Conservation (phyloP, 2,113 vertebrate species). For the Xiphophorus hellerii region DNA sequence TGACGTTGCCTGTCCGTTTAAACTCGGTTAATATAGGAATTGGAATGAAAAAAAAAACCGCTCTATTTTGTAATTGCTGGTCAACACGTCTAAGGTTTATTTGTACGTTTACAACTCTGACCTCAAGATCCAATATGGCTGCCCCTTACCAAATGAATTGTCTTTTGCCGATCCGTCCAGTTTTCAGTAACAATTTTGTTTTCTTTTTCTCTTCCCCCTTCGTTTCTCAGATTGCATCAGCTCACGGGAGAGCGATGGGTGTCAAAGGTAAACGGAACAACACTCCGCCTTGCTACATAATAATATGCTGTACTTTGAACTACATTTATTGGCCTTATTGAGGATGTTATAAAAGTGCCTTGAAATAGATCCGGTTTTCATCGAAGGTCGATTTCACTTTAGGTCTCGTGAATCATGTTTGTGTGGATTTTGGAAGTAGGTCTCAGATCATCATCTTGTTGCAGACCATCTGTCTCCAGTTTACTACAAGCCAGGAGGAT, state of each 20-base stretch:
- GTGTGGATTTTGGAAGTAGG: too few relatives aligned
- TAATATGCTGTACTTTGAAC: background rate
- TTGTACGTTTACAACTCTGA: background rate
- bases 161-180: background rate
- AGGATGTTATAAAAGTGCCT: background rate
- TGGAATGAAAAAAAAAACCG: background rate
- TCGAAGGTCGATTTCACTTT: background rate
- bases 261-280: slow-evolving; percentile 85
- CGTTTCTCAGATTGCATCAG: slow-evolving; percentile 84
- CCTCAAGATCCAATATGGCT: background rate
- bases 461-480: background rate
- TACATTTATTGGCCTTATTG: background rate
- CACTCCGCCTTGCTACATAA: background rate
- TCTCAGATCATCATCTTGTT: background rate
- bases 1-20: background rate
- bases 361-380: background rate
- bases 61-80: too few relatives aligned
- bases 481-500: background rate
- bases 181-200: slow-evolving; percentile 10
- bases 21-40: background rate
- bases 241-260: slow-evolving; percentile 84
- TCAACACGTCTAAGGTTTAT: background rate
- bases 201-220: slow-evolving; percentile 8
- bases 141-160: background rate
- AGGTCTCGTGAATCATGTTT: too few relatives aligned